Base-by-base conservation (phyloP, 1,140 invertebrate genomes). In the Drosophila nigrodunni region DNA sequence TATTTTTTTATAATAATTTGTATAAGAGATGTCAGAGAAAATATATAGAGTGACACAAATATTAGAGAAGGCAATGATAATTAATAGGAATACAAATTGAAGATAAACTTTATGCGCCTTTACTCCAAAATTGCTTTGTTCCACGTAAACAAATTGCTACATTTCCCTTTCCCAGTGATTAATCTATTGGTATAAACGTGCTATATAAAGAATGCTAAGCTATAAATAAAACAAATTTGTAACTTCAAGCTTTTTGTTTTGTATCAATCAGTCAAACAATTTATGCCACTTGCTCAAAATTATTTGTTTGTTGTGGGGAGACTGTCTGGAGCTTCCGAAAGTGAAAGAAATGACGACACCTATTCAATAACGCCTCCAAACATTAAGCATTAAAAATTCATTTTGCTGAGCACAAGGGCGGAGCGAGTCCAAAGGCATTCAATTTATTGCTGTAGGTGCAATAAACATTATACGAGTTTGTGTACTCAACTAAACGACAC, bases 311-410 rank as follows among this genome's bases (percentile, higher is more conserved):
- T 46, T 68, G 9, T 41, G 55, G 30, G 15, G 3, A 46, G 18
- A n/a, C 15, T 15, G 47, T 13, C 1, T 21, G 10, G 61, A 66
- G 62, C 30, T 68, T 47, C 49, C 46, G 39, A 25, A 47, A 58
- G 15, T 15, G 72, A 78, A 87, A 82, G 68, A 87, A 70, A 74
- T 57, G 30, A 52, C 60, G 59, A 82, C 59, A 78, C 78, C 78
- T 55, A 55, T 73, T 79, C 75, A 77, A 87, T 86, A 82, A 82
- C 46, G 49, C 34, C 58, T 47, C 13, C 54, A 49, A 52, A 43
- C 52, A 58, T 7, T 15, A 30, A 57, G 2, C 50, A 87, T 87
- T 82, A 74, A 87, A 87, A 82, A 86, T 87, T 82, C 78, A 39
- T 78, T 85, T 85, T 74, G 21, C 9, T 54, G 9, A 39, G 8